Evolutionary conservation across 2,113 vertebrate species (phyloP), one percentile per base, ranked within the genome.

Genomic region (Embiotoca jacksoni): DNA sequence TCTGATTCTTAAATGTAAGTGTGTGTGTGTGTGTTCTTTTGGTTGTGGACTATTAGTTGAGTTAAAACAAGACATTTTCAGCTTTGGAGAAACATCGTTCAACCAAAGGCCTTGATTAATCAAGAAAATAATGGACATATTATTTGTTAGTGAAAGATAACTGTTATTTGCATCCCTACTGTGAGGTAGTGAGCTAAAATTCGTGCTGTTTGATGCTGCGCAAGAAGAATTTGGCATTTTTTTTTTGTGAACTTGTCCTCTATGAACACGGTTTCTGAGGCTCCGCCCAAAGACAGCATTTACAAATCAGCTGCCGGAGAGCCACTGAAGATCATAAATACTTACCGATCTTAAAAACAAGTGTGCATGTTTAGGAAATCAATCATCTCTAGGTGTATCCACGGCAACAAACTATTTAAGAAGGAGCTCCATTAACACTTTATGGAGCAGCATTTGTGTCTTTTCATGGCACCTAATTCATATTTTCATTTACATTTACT

Each of bases 221-320:
- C 13, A 31, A 55, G 15, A 52, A 33, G 53, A 35, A 36, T 57
- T 32, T 36, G 31, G 15, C 14, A 35, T 14, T 64, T 58, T 36
- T 33, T 33, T 47, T 10, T 1, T 1, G 23, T 23, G 23, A 23
- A 6, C 32, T 63, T 62, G 37, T 67, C 33, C 33, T 68, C 35
- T 37, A 2, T 35, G 13, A 57, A 11, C 32, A 13, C 4, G 35
- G 16, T 35, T 53, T 31, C 10, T 37, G 33, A 58, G 8, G 11
- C 67, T 60, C 54, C 15, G 10, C 66, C 72, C 68, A 56, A 39
- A 30, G 8, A 60, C 44, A 54, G 44, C 35, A 50, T 77, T 47
- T 14, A n/a, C 7, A 39, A 63, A 30, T 30, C 41, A 71, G 32
- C 37, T 64, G 47, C 65, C 37, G 23, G 30, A 58, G 30, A 55